Conservation (phyloP, 2,888 invertebrate genomes). For the Balanococcus diminutus region DNA sequence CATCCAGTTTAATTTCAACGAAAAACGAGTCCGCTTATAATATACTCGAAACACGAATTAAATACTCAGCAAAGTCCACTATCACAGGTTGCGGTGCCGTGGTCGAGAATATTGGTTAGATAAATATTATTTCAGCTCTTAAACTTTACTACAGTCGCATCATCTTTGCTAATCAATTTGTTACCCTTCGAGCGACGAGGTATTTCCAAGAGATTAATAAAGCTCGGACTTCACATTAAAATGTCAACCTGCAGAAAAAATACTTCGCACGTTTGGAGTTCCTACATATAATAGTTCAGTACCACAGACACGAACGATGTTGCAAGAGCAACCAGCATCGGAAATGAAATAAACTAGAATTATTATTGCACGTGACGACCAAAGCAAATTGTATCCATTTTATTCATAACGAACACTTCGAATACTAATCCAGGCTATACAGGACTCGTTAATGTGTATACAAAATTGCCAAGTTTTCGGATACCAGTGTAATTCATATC, state of each 20-base stretch:
- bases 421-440: neutral
- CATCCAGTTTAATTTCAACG: neutral
- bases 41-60: neutral
- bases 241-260: neutral
- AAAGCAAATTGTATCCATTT: neutral
- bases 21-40: neutral
- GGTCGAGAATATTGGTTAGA: neutral
- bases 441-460: conserved; percentile 14
- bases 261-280: neutral
- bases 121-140: neutral
- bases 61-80: neutral
- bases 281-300: no score
- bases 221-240: neutral
- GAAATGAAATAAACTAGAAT: conserved; percentile 19
- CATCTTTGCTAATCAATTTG: neutral
- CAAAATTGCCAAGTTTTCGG: neutral
- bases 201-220: neutral
- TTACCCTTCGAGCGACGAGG: neutral
- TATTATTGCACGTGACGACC: conserved; percentile 17
- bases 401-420: neutral
- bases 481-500: neutral
- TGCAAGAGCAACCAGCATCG: neutral
- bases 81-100: neutral
- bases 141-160: neutral
- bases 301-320: no score